Base-by-base conservation (phyloP, 1,140 invertebrate genomes). In the Polypedilum vanderplanki region DNA sequence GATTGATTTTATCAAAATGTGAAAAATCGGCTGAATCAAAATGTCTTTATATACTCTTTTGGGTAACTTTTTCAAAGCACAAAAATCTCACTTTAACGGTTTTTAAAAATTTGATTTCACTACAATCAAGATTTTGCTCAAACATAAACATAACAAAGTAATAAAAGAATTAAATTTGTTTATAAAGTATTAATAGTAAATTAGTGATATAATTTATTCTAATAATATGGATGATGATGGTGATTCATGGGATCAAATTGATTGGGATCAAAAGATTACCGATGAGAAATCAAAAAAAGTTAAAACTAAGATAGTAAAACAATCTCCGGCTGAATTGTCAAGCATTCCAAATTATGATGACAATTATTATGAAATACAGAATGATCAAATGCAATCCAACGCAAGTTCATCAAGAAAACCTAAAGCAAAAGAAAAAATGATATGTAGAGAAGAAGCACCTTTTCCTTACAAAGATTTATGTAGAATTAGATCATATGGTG, bases 161-260 rank as follows among this genome's bases (percentile, higher is more conserved):
- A 15, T 57, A 57, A 57, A 57, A 33, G 5, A 57, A 9, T 57
- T 15, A n/a, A n/a, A n/a, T 57, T 15, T 57, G 3, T 57, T n/a
- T n/a, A 46, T 12, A 15, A 57, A 15, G n/a, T 46, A 3, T 46
- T 46, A 46, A 57, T 46, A 57, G 15, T 4, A 5, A 33, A 33
- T 46, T 15, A 46, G 8, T 46, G 9, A 15, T 15, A 57, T 1
- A 57, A 57, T 57, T 1, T 57, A 12, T 15, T 15, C n/a, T 57
- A 15, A 57, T 57, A 4, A 57, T 12, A 57, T 57, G 46, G 46
- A 12, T n/a, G 46, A 57, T 1, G 12, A 12, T n/a, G 46, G n/a
- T 4, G 46, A 57, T 15, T 57, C 65, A 22, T 70, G 65, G 65
- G 65, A 70, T 70, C 17, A 70, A 70, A 22, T 70, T 12, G 65